Percentiles rank a stretch among this genome's conserved stretches.
Conservation (phyloP, 2,888 invertebrate genomes). For the Parthenolecanium corni region DNA sequence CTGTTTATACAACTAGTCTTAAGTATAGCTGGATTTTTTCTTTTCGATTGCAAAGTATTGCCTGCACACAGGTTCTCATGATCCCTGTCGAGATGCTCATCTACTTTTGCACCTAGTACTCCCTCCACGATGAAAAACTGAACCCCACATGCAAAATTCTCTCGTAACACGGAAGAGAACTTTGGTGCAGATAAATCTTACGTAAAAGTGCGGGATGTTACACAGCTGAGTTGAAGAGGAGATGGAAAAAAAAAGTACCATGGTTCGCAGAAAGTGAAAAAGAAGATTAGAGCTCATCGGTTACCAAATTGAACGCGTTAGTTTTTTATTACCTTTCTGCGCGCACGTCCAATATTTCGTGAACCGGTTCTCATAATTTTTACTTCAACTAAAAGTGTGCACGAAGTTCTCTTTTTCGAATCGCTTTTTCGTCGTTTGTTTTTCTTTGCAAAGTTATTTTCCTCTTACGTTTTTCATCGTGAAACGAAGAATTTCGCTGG, state of each 20-base stretch:
- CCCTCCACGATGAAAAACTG: background rate
- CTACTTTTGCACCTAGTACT: background rate
- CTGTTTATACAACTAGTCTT: no score
- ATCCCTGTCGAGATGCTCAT: background rate
- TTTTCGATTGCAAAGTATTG: no score
- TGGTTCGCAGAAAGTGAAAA: conserved; percentile 16
- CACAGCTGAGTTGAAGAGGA: background rate
- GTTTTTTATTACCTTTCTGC: conserved; percentile 9
- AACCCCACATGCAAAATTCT: background rate
- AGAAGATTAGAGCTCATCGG: conserved; percentile 23
- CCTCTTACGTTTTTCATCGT: no score
- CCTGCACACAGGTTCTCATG: no score
- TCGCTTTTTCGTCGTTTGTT: no score
- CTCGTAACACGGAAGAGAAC: conserved; percentile 20
- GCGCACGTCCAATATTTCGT: conserved; percentile 7
- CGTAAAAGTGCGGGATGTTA: conserved; percentile 20
- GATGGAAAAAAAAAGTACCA: conserved; percentile 15
- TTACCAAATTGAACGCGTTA: conserved; percentile 14
- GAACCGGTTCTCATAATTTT: conserved; percentile 14
- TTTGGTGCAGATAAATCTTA: conserved; percentile 6
- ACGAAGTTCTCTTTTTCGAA: no score
- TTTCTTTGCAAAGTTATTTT: no score
- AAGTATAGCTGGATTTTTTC: no score
- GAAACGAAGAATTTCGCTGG: no score
- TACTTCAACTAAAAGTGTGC: no score